These are phyloP conservation scores for Aethes cnicana DNA, from an alignment of 2,888 invertebrate species.

Conservation along the genomic window DNA sequence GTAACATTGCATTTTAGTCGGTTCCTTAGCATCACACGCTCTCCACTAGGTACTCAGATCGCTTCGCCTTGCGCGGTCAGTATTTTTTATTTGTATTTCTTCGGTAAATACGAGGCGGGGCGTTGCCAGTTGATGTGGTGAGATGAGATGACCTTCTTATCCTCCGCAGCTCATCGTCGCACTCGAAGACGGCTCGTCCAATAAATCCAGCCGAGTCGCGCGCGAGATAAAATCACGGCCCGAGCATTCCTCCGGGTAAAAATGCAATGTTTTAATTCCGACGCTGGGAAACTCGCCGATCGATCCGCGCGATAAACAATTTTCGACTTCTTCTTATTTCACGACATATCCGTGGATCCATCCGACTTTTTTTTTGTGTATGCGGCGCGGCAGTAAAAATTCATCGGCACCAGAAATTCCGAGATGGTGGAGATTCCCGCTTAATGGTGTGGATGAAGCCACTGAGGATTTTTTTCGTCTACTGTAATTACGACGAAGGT, in stretches of 20 bases:
- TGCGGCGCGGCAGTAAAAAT: conserved; percentile 56
- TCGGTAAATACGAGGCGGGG: conserved; percentile 17
- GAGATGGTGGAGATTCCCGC: conserved; percentile 46
- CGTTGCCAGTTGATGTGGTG: too few relatives aligned
- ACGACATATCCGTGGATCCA: conserved; percentile 35
- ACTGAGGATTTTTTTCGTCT: conserved; percentile 39
- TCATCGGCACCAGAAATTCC: conserved; percentile 53
- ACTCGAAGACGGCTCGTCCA: conserved; percentile 12
- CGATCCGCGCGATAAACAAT: conserved; percentile 45
- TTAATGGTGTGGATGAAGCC: conserved; percentile 53
- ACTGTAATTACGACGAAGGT: conserved; percentile 3
- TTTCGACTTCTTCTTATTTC: conserved; percentile 43
- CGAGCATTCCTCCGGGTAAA: conserved; percentile 43
- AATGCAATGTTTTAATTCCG: conserved; percentile 78
- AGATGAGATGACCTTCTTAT: too few relatives aligned
- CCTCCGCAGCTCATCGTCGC: neutral
- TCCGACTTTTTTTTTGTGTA: conserved; percentile 56
- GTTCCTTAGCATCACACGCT: too few relatives aligned
- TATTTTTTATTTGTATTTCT: too few relatives aligned
- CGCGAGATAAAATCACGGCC: conserved; percentile 51
- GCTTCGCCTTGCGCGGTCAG: too few relatives aligned
- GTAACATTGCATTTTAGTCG: too few relatives aligned
- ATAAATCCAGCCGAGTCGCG: conserved; percentile 46
- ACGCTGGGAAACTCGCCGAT: conserved; percentile 58
- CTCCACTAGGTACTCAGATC: too few relatives aligned